Evolutionary conservation across 2,797 vertebrate species (phyloP), one percentile per base, ranked within the genome.

Genomic region (Crenichthys baileyi): DNA sequence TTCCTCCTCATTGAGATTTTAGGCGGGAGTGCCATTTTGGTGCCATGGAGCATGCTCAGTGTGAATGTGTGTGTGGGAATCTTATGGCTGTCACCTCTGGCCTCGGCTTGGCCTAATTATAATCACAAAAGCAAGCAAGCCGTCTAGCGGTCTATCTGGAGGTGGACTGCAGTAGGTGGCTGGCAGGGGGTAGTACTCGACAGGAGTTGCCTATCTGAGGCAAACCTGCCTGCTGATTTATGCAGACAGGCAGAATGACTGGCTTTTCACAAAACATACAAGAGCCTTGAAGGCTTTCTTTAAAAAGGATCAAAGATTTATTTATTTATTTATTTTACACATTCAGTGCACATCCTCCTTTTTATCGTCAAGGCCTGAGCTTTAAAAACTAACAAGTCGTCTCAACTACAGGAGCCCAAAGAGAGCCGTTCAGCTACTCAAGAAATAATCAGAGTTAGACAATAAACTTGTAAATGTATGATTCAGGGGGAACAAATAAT

Each of bases 111-210:
- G 85, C 84, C 82, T 93, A 85, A 95, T 96, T 95, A 95, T 83
- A 95, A 96, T 96, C 86, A 96, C 94, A 95, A 96, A 91, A 94
- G 90, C 84, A 75, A 82, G 85, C 67, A 65, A 85, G 90, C 78
- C 75, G 75, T 87, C 72, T 12, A 79, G 89, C 82, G 58, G 86
- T 78, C 82, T 85, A 83, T 87, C 56, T 73, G 73, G 80, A 75
- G 73, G 77, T 53, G 79, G 73, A 77, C 46, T 4, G 68, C 48
- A 51, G 78, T 3, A 70, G 81, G 22, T 44, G 39, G 22, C 39
- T 68, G 36, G 84, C 79, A 68, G 87, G 79, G 79, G 84, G 55
- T 7, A 9, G 31, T 71, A 71, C 78, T 91, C 92, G 92, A 90
- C 82, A 80, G 79, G 78, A 85, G 86, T 83, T 78, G 78, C 77